phyloP scores from a whole-genome alignment of 1,140 invertebrate species.

The Zaprionus gabonicus region DNA sequence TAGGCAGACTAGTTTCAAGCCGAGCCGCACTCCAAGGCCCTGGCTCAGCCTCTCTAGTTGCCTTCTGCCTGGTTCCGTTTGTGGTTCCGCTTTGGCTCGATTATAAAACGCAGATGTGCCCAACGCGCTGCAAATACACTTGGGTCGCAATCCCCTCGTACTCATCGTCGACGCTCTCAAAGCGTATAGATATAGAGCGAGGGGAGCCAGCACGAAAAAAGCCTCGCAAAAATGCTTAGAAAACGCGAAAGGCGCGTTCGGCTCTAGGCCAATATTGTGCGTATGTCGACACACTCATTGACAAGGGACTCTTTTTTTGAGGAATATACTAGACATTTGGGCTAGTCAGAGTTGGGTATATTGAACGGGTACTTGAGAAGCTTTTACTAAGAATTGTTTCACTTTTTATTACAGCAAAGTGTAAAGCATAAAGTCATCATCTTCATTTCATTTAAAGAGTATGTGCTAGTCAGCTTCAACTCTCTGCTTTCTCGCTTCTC shows the following conservation, averaged over 20 bases:
- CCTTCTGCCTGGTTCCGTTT: conserved; percentile 36
- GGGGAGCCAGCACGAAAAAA: not conserved
- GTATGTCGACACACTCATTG: conserved; percentile 55
- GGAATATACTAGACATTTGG: not conserved
- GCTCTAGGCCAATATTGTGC: conserved; percentile 26
- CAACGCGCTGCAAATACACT: conserved; percentile 59
- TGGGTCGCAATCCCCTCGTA: conserved; percentile 28
- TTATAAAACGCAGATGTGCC: conserved; percentile 79
- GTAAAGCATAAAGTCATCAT: not conserved
- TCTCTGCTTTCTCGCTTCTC: conserved; percentile 18
- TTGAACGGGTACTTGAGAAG: not conserved
- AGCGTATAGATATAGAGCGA: not conserved
- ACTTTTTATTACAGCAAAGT: not conserved
- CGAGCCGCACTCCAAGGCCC: conserved; percentile 7
- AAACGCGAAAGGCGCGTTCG: conserved; percentile 20
- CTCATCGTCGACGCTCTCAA: conserved; percentile 24
- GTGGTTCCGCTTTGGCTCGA: conserved; percentile 55
- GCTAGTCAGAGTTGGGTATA: conserved; percentile 12
- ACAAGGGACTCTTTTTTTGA: conserved; percentile 53
- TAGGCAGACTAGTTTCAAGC: conserved; percentile 33
- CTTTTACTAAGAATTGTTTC: no score
- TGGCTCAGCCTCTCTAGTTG: conserved; percentile 14
- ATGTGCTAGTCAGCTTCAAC: not conserved
- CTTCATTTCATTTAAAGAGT: conserved; percentile 9
- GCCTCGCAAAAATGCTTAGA: conserved; percentile 12